These are phyloP conservation scores for Synergus umbraculus DNA, from an alignment of 2,888 invertebrate species.

Conservation along the genomic window DNA sequence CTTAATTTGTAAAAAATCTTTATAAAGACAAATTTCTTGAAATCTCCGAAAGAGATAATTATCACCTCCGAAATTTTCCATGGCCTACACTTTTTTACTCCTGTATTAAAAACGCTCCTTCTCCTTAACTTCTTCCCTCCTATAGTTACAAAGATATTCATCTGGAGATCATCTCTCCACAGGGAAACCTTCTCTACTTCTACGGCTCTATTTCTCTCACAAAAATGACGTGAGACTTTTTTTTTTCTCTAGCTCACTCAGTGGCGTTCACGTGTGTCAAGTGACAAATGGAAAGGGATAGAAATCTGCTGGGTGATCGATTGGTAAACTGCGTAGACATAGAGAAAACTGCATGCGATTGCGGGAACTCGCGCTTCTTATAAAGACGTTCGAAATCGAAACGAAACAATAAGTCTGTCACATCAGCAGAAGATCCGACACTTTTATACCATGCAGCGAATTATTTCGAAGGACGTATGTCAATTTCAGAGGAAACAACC, in stretches of 20 bases:
- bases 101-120: constrained; percentile 5
- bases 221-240: constrained; percentile 29
- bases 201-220: constrained; percentile 26
- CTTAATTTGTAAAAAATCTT: too few species aligned
- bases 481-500: constrained; percentile 21
- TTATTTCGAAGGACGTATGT: constrained; percentile 8
- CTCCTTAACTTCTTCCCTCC: not conserved
- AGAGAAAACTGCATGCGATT: constrained; percentile 28
- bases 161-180: constrained; percentile 9
- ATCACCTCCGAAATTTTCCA: not conserved
- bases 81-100: constrained; percentile 2
- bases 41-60: not conserved
- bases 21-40: too few species aligned
- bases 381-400: constrained; percentile 17
- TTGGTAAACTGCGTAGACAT: not conserved
- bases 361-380: not conserved
- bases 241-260: not conserved
- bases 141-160: not conserved
- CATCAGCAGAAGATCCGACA: constrained; percentile 15
- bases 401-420: constrained; percentile 29
- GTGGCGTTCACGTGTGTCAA: constrained; percentile 10
- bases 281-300: constrained; percentile 31
- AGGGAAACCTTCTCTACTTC: not conserved
- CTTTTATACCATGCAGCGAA: not conserved
- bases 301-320: constrained; percentile 18